phyloP scores from a whole-genome alignment of 2,113 vertebrate genomes.

The Rhodinocichla rosea region DNA sequence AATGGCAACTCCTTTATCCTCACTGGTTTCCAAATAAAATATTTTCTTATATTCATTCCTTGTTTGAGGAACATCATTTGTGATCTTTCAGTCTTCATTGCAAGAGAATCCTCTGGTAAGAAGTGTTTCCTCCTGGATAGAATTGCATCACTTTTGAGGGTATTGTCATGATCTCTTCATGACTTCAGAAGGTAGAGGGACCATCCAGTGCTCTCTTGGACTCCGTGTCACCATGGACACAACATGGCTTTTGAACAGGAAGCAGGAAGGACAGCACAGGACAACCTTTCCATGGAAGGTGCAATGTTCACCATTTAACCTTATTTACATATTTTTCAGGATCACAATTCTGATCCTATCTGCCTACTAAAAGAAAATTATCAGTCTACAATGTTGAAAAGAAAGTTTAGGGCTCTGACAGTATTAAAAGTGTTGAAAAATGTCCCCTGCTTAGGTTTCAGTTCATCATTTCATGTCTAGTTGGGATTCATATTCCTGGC shows the following conservation, averaged over 20 bases:
- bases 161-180: neutral
- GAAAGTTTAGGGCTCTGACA: neutral
- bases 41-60: neutral
- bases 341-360: neutral
- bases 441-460: neutral
- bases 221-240: neutral
- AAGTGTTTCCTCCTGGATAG: neutral
- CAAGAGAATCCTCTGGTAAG: neutral
- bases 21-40: neutral
- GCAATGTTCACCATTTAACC: too few relatives aligned
- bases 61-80: neutral
- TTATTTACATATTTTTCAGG: neutral
- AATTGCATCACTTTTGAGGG: neutral
- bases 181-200: neutral
- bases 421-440: neutral
- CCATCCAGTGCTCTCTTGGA: neutral
- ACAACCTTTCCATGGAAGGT: neutral
- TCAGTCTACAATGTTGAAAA: neutral
- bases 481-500: neutral
- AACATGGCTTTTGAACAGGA: neutral
- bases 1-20: neutral
- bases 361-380: neutral
- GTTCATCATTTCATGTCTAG: neutral
- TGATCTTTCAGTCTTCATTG: neutral
- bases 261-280: neutral